Base-by-base conservation (phyloP, 2,797 vertebrate species). In the Cuniculus paca region DNA sequence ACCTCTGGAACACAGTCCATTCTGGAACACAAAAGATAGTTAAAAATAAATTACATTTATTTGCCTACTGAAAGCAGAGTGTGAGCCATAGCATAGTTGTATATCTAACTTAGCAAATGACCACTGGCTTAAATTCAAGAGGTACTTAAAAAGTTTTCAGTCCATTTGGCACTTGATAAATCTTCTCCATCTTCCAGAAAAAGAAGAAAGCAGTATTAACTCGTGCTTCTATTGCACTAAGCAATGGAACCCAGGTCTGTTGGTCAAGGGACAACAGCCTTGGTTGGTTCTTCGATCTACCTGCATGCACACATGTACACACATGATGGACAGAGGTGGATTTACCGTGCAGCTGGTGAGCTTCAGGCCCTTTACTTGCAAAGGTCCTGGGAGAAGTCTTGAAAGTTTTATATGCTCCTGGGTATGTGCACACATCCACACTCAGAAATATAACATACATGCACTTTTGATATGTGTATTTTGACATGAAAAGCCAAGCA, bases 11-110 rank as follows among this genome's bases (percentile, higher is more conserved):
- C 70, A 56, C 65, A 74, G 52, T 68, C 63, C 63, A 68, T 68
- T 91, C 60, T 63, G 72, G 70, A 52, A 78, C 70, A 56, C 65
- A 78, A 48, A 77, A 60, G 39, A 11, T 68, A 63, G 54, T 82
- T 88, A 48, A 86, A 84, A 80, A 54, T 81, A 90, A 50, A 65
- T 81, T 87, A 34, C 14, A 39, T 70, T 87, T 74, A 95, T 74
- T 92, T 84, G 88, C 61, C 42, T 89, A 75, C 60, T 90, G 56
- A 90, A 93, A 90, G 85, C 63, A 93, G 28, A 95, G 54, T 12
- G 26, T 0, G 54, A 79, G 58, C 78, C 63, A 87, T 0, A 39
- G 45, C n/a, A 45, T 13, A 48, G n/a, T 48, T 89, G 13, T 11
- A 3, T 26, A n/a, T 36, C 70, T 79, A 90, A 68, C 39, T 84